Evolutionary conservation across 2,888 invertebrate genomes (phyloP), one percentile per base, ranked within the genome.

Genomic region (Epinotia nisella): DNA sequence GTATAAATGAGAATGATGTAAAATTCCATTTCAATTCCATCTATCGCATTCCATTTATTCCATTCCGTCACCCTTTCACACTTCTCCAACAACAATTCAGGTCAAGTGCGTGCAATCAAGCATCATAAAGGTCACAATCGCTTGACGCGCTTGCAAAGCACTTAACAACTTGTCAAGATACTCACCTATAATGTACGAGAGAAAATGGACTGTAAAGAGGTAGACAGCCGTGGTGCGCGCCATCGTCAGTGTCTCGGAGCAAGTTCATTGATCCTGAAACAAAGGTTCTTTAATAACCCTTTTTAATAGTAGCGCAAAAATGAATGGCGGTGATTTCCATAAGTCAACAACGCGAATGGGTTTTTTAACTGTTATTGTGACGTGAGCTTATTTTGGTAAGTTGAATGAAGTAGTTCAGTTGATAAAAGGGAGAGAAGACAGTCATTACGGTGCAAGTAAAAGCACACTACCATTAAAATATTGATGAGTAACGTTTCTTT

Each of bases 101-200:
- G 73, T 69, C 73, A 73, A 73, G 73, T 69, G 64, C 41, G 49
- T 66, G 53, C 69, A 69, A 60, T 68, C 68, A 67, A 70, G 74
- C 49, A 69, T 59, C 65, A 75, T 75, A 80, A 74, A 76, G 75
- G 58, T 75, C 74, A 75, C 76, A 79, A 74, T 80, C 73, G 76
- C 67, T 76, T 74, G 76, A 73, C 74, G 45, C 64, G 56, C 71
- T 74, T 60, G 68, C 65, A 61, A 68, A 67, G 45, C 41, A 64
- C 72, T 73, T 71, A 68, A 59, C 58, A 68, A 73, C 58, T 58
- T 64, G 73, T 73, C 73, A 73, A 73, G 58, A 69, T 29, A 78
- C 93, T 92, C 81, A 93, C 93, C 91, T 82, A 90, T 89, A 85
- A 93, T 88, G 81, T 87, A 91, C 75, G 90, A 90, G 80, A 93